phyloP scores from a whole-genome alignment of 2,888 invertebrate genomes.

The Agrochola macilenta region DNA sequence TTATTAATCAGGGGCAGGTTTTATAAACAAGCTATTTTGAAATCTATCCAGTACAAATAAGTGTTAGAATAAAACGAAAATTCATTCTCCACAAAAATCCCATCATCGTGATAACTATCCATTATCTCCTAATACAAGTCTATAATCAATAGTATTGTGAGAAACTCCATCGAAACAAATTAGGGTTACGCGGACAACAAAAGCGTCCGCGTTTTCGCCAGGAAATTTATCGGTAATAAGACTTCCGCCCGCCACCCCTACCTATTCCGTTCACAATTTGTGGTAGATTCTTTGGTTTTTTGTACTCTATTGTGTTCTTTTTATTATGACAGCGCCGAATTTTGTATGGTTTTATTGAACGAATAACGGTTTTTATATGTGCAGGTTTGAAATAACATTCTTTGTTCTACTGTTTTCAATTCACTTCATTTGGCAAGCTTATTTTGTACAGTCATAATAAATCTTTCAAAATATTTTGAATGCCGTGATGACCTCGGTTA shows the following conservation, averaged over 20 bases:
- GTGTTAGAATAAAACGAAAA: neutral
- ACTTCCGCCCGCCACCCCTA: constrained; percentile 75
- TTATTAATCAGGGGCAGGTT: neutral
- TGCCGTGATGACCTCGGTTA: too few species aligned
- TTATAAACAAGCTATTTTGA: neutral
- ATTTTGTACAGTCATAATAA: neutral
- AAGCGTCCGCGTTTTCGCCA: constrained; percentile 72
- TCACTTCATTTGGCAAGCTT: neutral
- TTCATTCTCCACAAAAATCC: constrained; percentile 15
- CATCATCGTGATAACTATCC: constrained; percentile 43
- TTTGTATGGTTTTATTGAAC: constrained; percentile 33
- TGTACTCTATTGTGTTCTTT: constrained; percentile 62
- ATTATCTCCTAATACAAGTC: constrained; percentile 57
- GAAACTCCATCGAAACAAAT: constrained; percentile 74
- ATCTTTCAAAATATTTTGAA: neutral
- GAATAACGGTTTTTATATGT: constrained; percentile 1
- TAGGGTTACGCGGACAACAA: constrained; percentile 75
- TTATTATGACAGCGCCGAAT: constrained; percentile 52
- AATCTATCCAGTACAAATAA: neutral
- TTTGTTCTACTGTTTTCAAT: neutral
- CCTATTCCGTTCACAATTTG: constrained; percentile 66
- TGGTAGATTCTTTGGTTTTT: constrained; percentile 57
- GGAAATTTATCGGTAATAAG: constrained; percentile 80
- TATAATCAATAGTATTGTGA: constrained; percentile 66
- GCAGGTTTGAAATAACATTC: constrained; percentile 1